Percentiles rank a stretch among this genome's conserved stretches.
Conservation (phyloP, 2,113 vertebrate species). For the Muntiacus muntjak region DNA sequence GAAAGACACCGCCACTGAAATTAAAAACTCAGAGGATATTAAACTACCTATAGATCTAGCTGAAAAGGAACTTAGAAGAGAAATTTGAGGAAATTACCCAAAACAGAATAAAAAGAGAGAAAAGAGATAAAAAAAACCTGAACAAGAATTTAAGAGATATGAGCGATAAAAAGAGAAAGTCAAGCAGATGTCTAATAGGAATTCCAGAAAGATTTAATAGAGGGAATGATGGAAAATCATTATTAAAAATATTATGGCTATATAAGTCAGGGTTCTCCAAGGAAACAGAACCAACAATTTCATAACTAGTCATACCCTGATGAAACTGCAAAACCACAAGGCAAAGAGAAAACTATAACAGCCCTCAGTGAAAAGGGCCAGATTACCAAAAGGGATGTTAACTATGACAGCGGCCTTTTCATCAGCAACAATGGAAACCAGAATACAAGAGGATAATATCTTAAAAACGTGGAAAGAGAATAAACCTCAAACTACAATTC, state of each 20-base stretch:
- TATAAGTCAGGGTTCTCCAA: neutral
- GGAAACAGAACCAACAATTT: neutral
- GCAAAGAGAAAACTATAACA: neutral
- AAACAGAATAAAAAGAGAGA: neutral
- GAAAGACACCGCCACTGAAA: neutral
- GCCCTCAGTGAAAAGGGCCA: neutral
- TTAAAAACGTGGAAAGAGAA: neutral
- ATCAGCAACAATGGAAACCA: neutral
- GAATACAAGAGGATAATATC: neutral
- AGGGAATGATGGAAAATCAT: neutral
- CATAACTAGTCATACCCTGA: neutral
- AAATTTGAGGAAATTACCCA: neutral
- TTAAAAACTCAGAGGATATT: constrained; percentile 32
- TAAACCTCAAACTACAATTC: neutral
- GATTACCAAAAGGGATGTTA: neutral
- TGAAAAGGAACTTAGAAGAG: neutral
- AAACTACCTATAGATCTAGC: neutral
- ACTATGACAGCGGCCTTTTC: neutral
- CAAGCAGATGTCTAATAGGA: neutral
- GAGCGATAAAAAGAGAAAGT: neutral
- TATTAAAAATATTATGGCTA: neutral
- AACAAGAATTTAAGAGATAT: neutral
- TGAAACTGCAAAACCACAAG: neutral
- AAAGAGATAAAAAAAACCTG: neutral
- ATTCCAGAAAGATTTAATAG: neutral